These are phyloP conservation scores for Leptinotarsa lineolata DNA, from an alignment of 1,140 invertebrate species.

Conservation along the genomic window DNA sequence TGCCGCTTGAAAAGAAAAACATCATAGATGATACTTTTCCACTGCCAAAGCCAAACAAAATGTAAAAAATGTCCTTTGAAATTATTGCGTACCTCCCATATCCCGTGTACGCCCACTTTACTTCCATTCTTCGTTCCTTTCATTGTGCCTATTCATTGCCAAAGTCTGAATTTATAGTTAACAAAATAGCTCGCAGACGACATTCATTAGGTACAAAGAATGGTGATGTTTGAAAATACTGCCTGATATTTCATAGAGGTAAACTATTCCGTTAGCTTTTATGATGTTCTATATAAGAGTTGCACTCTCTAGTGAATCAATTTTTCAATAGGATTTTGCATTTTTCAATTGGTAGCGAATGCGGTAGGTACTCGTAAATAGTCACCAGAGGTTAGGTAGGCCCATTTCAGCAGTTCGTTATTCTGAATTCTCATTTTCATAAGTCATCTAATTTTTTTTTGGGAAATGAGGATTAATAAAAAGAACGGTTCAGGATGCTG, in stretches of 20 bases:
- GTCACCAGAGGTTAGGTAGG: too few species aligned
- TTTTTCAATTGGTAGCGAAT: too few species aligned
- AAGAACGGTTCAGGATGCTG: too few species aligned
- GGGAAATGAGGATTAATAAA: too few species aligned
- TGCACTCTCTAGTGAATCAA: too few species aligned
- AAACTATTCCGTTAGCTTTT: neutral
- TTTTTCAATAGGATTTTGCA: too few species aligned
- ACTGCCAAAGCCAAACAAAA: constrained; percentile 16
- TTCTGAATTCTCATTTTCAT: too few species aligned
- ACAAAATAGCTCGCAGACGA: constrained; percentile 32
- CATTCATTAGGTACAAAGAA: constrained; percentile 40
- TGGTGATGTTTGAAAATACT: constrained; percentile 33
- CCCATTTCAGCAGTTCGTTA: too few species aligned
- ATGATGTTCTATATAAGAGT: too few species aligned
- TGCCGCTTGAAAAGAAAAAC: too few species aligned
- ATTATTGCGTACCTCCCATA: constrained; percentile 38
- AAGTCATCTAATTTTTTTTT: too few species aligned
- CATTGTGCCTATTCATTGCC: constrained; percentile 40
- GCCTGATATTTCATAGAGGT: constrained; percentile 10
- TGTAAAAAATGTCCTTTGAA: constrained; percentile 21
- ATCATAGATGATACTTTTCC: neutral
- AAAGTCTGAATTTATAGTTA: constrained; percentile 40
- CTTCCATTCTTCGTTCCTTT: constrained; percentile 34
- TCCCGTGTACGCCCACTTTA: constrained; percentile 38
- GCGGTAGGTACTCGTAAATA: too few species aligned